Base-by-base conservation (phyloP, 2,797 vertebrate species). In the Anniella stebbinsi region DNA sequence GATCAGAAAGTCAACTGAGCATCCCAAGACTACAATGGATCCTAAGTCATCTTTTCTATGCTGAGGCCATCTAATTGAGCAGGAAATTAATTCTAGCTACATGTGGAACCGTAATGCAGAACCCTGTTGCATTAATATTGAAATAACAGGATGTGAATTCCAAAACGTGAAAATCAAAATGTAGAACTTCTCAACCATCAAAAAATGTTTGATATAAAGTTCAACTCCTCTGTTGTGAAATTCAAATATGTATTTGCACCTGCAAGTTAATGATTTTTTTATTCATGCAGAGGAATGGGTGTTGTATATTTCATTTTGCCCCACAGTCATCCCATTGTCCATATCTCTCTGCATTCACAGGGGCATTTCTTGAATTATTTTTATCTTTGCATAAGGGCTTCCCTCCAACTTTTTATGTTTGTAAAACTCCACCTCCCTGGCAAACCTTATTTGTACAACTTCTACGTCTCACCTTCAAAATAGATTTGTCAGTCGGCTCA, bases 401-500 rank as follows among this genome's bases (percentile, higher is more conserved):
- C 77, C 45, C 80, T 75, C 25, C 60, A 77, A 70, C 73, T 69
- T 86, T 66, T 76, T 36, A 38, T 76, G 25, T 89, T 15, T 11
- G 48, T 81, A 54, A 70, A 88, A 41, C 48, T 66, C 36, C 75
- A 48, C 78, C 54, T 89, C 33, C 85, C 77, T 4, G 41, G 73
- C 81, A 72, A 69, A n/a, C 75, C 25, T 10, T 23, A 38, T 70
- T 8, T 69, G 66, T 0, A 1, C 21, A 9, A 66, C 88, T 80
- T 84, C 78, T 82, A 17, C 17, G 41, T 93, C 92, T 88, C 70
- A 21, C 88, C 89, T 92, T 87, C 90, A 81, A 51, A 91, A 92
- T 3, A 84, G 89, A 86, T 92, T 94, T 93, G 80, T 87, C 88
- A 94, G 92, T 73, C 51, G 45, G 84, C 30, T 48, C 60, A 51